Conservation (phyloP, 2,113 vertebrate species). For the Perccottus glenii region DNA sequence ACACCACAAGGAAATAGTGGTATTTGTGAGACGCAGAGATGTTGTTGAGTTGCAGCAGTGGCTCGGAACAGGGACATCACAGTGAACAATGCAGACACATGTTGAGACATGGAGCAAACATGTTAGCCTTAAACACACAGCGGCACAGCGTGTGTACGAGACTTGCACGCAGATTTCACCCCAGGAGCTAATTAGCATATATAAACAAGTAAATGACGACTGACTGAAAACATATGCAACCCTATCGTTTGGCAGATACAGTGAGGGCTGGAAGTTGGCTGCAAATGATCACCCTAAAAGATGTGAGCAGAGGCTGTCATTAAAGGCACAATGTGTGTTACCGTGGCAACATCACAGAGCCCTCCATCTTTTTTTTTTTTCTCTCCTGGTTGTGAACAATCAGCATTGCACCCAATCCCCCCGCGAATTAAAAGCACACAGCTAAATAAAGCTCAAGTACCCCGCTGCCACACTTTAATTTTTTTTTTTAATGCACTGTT, state of each 20-base stretch:
- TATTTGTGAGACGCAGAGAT: not conserved
- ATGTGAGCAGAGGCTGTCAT: conserved; percentile 72
- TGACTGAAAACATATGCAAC: conserved; percentile 27
- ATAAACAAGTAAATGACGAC: conserved; percentile 42
- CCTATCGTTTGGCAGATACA: conserved; percentile 18
- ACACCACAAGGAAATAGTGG: not conserved
- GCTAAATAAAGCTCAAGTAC: conserved; percentile 77
- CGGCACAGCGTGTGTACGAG: conserved; percentile 7
- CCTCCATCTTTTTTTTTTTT: conserved; percentile 50
- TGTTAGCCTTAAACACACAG: conserved; percentile 23
- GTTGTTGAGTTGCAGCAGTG: conserved; percentile 59
- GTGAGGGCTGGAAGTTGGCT: conserved; percentile 35
- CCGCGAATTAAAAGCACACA: conserved; percentile 70
- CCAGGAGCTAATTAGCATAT: conserved; percentile 48
- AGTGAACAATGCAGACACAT: conserved; percentile 41
- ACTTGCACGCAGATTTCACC: conserved; percentile 31
- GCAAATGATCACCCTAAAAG: conserved; percentile 70
- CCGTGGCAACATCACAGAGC: conserved; percentile 76
- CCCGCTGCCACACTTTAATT: conserved; percentile 40
- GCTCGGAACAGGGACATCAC: conserved; percentile 55
- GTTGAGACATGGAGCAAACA: conserved; percentile 49
- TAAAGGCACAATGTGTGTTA: conserved; percentile 75
- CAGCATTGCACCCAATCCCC: conserved; percentile 66
- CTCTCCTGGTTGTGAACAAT: conserved; percentile 68
- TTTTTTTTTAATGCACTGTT: conserved; percentile 35